Evolutionary conservation across 1,140 invertebrate species (phyloP).

Genomic region (Cherax destructor): DNA sequence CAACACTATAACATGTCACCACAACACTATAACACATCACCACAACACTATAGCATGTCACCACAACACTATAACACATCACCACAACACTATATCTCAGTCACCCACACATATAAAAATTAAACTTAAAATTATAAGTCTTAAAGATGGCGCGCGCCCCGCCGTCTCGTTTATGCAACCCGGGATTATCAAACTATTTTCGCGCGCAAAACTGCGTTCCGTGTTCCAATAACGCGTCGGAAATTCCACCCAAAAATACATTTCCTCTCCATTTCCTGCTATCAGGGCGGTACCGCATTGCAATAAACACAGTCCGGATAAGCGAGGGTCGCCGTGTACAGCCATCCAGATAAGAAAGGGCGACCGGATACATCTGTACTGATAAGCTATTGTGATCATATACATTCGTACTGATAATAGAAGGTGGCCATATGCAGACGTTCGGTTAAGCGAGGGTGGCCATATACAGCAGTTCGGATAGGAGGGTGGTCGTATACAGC

Average conservation of each 20-base stretch:
- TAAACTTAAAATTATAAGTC: conserved; percentile 22
- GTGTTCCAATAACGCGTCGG: not conserved
- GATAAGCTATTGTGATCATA: no score
- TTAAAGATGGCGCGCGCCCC: not conserved
- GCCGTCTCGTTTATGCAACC: conserved; percentile 13
- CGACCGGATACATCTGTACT: no score
- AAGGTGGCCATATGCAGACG: conserved; percentile 8
- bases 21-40: no score
- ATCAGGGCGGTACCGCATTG: not conserved
- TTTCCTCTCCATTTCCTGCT: not conserved
- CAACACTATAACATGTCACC: no score
- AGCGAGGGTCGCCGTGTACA: conserved; percentile 7
- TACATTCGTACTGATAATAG: not conserved
- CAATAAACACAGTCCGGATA: conserved; percentile 7
- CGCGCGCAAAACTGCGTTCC: not conserved
- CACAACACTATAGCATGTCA: no score
- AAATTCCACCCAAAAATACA: conserved; percentile 4
- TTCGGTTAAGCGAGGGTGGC: conserved; percentile 9
- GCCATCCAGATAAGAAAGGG: not conserved
- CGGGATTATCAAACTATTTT: conserved; percentile 3
- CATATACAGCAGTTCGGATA: conserved; percentile 4
- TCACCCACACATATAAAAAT: conserved; percentile 3
- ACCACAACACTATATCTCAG: not conserved
- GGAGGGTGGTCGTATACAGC: not conserved
- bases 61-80: no score